phyloP scores from a whole-genome alignment of 2,113 vertebrate species.

The Peromyscus maniculatus region DNA sequence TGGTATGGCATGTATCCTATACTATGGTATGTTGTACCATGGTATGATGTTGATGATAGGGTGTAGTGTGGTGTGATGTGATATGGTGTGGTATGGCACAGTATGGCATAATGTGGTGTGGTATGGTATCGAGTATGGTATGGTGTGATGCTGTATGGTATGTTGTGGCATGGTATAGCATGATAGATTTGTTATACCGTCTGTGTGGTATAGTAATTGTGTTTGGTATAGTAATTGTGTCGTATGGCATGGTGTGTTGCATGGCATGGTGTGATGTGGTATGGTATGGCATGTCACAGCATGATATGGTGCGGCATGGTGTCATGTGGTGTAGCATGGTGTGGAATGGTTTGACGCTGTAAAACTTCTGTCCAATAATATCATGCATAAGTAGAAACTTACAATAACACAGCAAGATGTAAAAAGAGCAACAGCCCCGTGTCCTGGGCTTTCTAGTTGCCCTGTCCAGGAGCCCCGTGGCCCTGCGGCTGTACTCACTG shows the following conservation, averaged over 20 bases:
- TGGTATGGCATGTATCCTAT: neutral
- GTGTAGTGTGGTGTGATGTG: too few relatives aligned
- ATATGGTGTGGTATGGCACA: too few relatives aligned
- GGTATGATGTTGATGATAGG: neutral
- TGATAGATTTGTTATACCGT: too few relatives aligned
- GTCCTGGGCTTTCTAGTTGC: neutral
- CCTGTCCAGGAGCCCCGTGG: neutral
- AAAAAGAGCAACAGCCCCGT: accelerated
- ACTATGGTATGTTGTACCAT: too few relatives aligned
- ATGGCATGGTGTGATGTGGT: neutral
- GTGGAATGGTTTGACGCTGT: neutral
- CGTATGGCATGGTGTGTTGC: neutral
- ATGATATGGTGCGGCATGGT: neutral
- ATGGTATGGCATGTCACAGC: neutral
- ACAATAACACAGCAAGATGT: neutral
- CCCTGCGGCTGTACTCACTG: neutral
- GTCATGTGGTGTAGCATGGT: neutral
- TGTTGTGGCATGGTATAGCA: too few relatives aligned
- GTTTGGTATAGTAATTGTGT: neutral
- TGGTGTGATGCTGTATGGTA: too few relatives aligned
- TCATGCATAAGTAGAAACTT: neutral
- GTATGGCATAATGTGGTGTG: too few relatives aligned
- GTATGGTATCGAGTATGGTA: too few relatives aligned
- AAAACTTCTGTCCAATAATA: neutral
- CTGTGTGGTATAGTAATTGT: neutral